These are phyloP conservation scores for Mus musculus DNA, from an alignment of 2,113 vertebrate genomes.

Conservation along the genomic window GRCm39 chrX:160536001-160536500, in stretches of 20 bases:
- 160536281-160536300: slow-evolving; percentile 75
- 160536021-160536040: slow-evolving; percentile 63
- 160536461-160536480: neutral
- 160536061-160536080: slow-evolving; percentile 64
- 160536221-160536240: slow-evolving; percentile 68
- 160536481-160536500: neutral
- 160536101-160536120: slow-evolving; percentile 65
- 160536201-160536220: slow-evolving; percentile 71
- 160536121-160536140: slow-evolving; percentile 67
- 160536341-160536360: slow-evolving; percentile 70
- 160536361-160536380: slow-evolving; percentile 50
- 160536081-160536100: slow-evolving; percentile 70
- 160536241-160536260: slow-evolving; percentile 78
- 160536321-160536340: slow-evolving; percentile 73
- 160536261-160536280: slow-evolving; percentile 80
- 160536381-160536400: neutral
- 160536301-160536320: slow-evolving; percentile 67
- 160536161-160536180: slow-evolving; percentile 70
- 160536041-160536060: slow-evolving; percentile 49
- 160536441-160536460: slow-evolving; percentile 8
- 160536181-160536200: slow-evolving; percentile 68
- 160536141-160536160: slow-evolving; percentile 65
- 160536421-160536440: neutral
- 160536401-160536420: slow-evolving; percentile 10
- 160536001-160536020: slow-evolving; percentile 41